Percentiles rank a stretch among this genome's conserved stretches.
These are phyloP conservation scores for Deilephila porcellus DNA, from an alignment of 2,888 invertebrate species.

Conservation along the genomic window DNA sequence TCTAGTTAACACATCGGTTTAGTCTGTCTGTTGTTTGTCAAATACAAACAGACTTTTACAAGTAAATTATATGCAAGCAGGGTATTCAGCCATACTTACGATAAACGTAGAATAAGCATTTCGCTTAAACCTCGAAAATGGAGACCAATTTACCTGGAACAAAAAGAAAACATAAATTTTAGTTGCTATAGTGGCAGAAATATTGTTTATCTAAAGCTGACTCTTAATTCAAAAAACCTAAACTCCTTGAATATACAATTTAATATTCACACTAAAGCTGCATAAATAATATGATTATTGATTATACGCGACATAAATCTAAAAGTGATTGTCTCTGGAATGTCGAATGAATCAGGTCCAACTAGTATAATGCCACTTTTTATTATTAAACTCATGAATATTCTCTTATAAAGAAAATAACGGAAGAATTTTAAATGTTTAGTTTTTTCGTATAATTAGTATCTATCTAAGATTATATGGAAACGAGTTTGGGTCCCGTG, in stretches of 20 bases:
- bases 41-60: not conserved
- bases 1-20: no score
- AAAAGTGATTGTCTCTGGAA: slow-evolving; percentile 14
- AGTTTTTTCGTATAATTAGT: slow-evolving; percentile 17
- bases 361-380: slow-evolving; percentile 10
- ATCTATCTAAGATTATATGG: slow-evolving; percentile 18
- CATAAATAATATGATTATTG: not conserved
- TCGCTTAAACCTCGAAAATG: not conserved
- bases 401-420: slow-evolving; percentile 20
- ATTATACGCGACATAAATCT: not conserved
- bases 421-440: slow-evolving; percentile 22
- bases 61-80: not conserved
- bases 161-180: not conserved
- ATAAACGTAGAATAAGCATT: not conserved
- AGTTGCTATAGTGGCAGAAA: not conserved
- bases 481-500: slow-evolving; percentile 27
- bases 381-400: slow-evolving; percentile 22
- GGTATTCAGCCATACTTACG: not conserved
- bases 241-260: not conserved
- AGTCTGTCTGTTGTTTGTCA: no score
- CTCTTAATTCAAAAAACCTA: not conserved
- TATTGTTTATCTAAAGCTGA: no score
- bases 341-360: slow-evolving; percentile 14
- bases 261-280: not conserved
- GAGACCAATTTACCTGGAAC: slow-evolving; percentile 5